phyloP scores from a whole-genome alignment of 2,113 vertebrate species.

The Ursus arctos region DNA sequence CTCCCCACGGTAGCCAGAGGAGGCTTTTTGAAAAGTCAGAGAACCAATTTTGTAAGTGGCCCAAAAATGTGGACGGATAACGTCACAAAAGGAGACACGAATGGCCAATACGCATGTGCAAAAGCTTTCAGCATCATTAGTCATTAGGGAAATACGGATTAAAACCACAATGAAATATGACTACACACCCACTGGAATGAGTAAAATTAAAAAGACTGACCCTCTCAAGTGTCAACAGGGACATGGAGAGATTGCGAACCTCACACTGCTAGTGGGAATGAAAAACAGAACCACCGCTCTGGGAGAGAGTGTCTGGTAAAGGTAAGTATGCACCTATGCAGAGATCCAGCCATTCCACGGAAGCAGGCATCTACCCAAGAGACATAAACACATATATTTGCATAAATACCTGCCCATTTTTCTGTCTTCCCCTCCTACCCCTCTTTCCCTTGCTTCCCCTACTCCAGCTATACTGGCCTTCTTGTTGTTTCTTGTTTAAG shows the following conservation, averaged over 20 bases:
- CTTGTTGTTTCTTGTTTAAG: neutral
- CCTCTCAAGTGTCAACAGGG: neutral
- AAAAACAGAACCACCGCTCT: neutral
- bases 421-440: neutral
- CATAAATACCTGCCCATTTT: neutral
- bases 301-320: neutral
- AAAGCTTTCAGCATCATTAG: neutral
- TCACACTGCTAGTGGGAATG: neutral
- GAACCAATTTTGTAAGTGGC: neutral
- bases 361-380: neutral
- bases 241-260: neutral
- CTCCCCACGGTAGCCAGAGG: neutral
- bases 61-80: neutral
- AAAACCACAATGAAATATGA: conserved; percentile 33
- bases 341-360: neutral
- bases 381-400: neutral
- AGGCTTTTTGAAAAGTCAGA: conserved; percentile 17
- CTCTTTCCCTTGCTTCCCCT: neutral
- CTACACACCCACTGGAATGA: neutral
- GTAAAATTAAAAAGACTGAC: neutral
- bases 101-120: neutral
- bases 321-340: neutral
- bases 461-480: neutral
- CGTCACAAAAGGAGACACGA: neutral
- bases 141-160: conserved; percentile 20